Percentiles rank a stretch among this genome's conserved stretches.
phyloP scores from a whole-genome alignment of 2,113 vertebrate genomes.

The Pitta sordida region DNA sequence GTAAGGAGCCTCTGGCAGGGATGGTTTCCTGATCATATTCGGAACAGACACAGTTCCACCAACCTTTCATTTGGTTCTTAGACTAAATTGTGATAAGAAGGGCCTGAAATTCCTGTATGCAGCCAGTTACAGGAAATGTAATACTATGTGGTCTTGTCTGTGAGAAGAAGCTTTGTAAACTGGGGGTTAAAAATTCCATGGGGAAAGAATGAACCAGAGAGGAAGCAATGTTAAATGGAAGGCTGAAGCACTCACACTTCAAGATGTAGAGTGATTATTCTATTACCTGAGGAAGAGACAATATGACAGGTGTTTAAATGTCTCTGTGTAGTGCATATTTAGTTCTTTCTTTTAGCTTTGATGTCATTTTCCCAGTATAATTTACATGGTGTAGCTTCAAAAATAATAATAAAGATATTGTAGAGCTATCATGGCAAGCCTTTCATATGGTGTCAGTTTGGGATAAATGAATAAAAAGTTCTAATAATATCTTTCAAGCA shows the following conservation, averaged over 20 bases:
- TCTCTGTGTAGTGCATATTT: not conserved
- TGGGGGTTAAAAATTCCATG: not conserved
- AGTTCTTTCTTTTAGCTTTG: slow-evolving; percentile 2
- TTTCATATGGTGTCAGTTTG: slow-evolving; percentile 46
- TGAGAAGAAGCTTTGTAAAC: not conserved
- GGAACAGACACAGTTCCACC: not conserved
- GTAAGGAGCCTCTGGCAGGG: not conserved
- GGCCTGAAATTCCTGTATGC: not conserved
- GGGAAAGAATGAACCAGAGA: not conserved
- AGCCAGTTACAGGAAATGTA: not conserved
- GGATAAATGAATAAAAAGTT: slow-evolving; percentile 44
- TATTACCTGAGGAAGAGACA: not conserved
- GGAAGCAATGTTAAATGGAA: not conserved
- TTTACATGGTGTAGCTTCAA: not conserved
- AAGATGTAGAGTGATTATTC: not conserved
- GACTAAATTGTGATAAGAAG: not conserved
- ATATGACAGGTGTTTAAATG: not conserved
- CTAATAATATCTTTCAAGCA: slow-evolving; percentile 56
- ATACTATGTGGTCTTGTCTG: not conserved
- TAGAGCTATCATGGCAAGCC: not conserved
- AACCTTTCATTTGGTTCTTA: not conserved
- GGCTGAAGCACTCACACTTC: not conserved
- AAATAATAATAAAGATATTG: not conserved
- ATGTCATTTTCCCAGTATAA: not conserved
- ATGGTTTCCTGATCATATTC: not conserved